These are phyloP conservation scores for Aplidium turbinatum DNA, from an alignment of 23 tunicate genomes.

Conservation along the genomic window DNA sequence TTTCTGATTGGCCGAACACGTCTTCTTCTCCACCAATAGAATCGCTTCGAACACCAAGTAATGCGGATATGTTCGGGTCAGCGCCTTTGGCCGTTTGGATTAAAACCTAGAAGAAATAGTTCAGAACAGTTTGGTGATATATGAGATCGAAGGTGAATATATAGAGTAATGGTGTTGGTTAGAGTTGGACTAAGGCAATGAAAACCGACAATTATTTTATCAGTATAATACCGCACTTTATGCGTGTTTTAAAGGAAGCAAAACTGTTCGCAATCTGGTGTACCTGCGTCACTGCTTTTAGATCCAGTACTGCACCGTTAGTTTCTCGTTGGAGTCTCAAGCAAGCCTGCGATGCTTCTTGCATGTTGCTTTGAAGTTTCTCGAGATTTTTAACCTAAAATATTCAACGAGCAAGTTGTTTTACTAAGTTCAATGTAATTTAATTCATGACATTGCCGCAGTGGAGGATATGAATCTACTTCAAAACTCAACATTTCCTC, in stretches of 20 bases:
- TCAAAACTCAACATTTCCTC: no score
- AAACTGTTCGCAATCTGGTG: background rate
- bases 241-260: no score
- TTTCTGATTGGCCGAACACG: background rate
- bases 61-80: slow-evolving; percentile 77
- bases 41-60: slow-evolving; percentile 50
- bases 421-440: background rate
- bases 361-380: slow-evolving; percentile 31
- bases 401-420: background rate
- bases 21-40: slow-evolving; percentile 16
- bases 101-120: slow-evolving; percentile 25
- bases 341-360: slow-evolving; percentile 37
- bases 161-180: no score
- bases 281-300: slow-evolving; percentile 75
- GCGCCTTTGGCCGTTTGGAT: slow-evolving; percentile 65
- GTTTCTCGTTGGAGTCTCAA: slow-evolving; percentile 60
- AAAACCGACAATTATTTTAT: slow-evolving; percentile 3
- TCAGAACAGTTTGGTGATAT: no score
- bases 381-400: slow-evolving; percentile 53
- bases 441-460: background rate
- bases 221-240: background rate
- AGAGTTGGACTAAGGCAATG: no score
- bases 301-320: slow-evolving; percentile 49
- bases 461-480: no score
- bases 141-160: no score